These are phyloP conservation scores for Trematomus loennbergii DNA, from an alignment of 2,113 vertebrate genomes.

Conservation along the genomic window DNA sequence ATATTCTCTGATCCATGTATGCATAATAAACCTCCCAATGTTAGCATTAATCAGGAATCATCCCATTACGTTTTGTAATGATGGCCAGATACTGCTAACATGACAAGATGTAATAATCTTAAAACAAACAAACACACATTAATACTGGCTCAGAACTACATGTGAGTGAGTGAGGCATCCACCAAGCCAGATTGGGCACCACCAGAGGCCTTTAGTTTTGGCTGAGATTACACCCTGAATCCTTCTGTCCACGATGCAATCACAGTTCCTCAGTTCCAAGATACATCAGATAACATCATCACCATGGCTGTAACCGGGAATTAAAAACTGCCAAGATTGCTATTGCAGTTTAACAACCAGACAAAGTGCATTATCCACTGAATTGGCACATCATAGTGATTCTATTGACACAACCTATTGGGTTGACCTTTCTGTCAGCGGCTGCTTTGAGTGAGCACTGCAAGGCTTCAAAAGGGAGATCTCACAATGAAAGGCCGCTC, in stretches of 20 bases:
- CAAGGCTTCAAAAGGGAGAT: conserved; percentile 24
- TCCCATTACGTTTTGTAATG: too few relatives aligned
- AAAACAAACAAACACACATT: not conserved
- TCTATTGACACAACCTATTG: conserved; percentile 16
- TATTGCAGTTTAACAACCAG: not conserved
- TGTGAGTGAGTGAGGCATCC: not conserved
- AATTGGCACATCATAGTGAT: conserved; percentile 35
- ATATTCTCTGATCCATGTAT: not conserved
- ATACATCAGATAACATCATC: conserved; percentile 49
- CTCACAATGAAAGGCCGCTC: not conserved
- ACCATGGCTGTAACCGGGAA: conserved; percentile 22
- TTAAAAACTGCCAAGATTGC: conserved; percentile 30
- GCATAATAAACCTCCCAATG: not conserved
- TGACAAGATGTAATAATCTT: not conserved
- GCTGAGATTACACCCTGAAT: not conserved
- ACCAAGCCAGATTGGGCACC: not conserved
- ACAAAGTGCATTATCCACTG: conserved; percentile 27
- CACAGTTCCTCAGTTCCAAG: conserved; percentile 46
- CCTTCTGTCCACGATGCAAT: conserved; percentile 42
- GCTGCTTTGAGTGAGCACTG: conserved; percentile 30
- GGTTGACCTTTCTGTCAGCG: conserved; percentile 33
- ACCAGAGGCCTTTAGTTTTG: conserved; percentile 12
- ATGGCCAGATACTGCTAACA: not conserved
- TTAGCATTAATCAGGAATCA: not conserved
- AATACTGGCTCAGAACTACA: not conserved